phyloP scores from a whole-genome alignment of 2,113 vertebrate species.

The Festucalex cinctus region DNA sequence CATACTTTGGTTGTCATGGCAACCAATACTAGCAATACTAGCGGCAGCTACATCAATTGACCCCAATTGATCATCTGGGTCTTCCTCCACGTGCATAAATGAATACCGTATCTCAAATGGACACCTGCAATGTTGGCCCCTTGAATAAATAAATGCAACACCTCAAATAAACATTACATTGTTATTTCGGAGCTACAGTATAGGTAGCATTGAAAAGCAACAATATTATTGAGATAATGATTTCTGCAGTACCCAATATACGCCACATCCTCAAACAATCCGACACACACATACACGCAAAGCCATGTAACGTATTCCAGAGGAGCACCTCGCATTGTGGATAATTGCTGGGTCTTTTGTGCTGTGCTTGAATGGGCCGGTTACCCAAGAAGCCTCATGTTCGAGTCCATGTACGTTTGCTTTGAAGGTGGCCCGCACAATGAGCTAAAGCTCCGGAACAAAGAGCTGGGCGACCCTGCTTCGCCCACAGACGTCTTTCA shows the following conservation, averaged over 20 bases:
- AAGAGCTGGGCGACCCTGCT: slow-evolving; percentile 68
- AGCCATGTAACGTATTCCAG: slow-evolving; percentile 75
- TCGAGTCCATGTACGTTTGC: slow-evolving; percentile 73
- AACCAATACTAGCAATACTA: too few species aligned
- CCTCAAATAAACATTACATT: not conserved
- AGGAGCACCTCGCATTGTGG: slow-evolving; percentile 68
- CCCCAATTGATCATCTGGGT: too few species aligned
- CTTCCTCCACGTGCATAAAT: too few species aligned
- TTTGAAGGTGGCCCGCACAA: slow-evolving; percentile 79
- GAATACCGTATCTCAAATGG: too few species aligned
- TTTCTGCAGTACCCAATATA: not conserved
- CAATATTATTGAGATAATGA: not conserved
- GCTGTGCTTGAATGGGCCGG: slow-evolving; percentile 70
- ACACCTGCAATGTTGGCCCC: not conserved
- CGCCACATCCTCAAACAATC: slow-evolving; percentile 27
- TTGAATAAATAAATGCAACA: not conserved
- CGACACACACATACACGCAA: slow-evolving; percentile 49
- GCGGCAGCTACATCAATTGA: too few species aligned
- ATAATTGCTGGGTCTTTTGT: slow-evolving; percentile 78
- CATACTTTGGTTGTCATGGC: too few species aligned
- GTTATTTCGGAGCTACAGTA: not conserved
- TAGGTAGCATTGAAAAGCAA: not conserved
- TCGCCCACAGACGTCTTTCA: slow-evolving; percentile 68
- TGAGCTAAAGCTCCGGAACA: slow-evolving; percentile 70
- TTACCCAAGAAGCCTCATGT: slow-evolving; percentile 82